Base-by-base conservation (phyloP, 2,888 invertebrate species). In the Schizaphis graminum region DNA sequence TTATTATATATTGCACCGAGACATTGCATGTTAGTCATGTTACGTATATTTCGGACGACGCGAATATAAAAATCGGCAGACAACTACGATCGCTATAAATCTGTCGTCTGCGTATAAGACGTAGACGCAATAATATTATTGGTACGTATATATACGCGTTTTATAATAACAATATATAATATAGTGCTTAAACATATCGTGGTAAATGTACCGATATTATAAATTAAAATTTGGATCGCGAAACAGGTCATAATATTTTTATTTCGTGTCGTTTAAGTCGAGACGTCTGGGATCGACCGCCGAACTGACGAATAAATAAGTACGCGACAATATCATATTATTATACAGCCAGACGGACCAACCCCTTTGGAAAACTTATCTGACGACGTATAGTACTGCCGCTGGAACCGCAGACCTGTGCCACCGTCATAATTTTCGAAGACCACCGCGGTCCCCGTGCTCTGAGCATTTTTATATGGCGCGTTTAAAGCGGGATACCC, bases 321-420 rank as follows among this genome's bases (percentile, higher is more conserved):
- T 90, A 49, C 61, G 28, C 16, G 41, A 85, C 85, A 21, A 56
- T 44, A 67, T 35, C 21, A 53, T 47, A 53, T 77, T 49, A 49
- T 53, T 77, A 47, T 35, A 7, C n/a, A 49, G 41, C 49, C 61
- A 90, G 91, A 77, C 91, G 49, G 77, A 28, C 53, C 91, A 91
- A 84, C 91, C 91, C 91, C 77, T 91, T 91, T 90, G 47, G 16
- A n/a, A 90, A 90, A 77, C 77, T 77, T 77, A 77, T 77, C 77
- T 35, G n/a, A 35, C 21, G 21, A 16, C n/a, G 67, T n/a, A n/a
- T n/a, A n/a, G 67, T n/a, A n/a, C 67, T n/a, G 77, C 35, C 2
- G 77, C 77, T 21, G 35, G 77, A 77, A 24, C 26, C 44, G 47
- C 28, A 47, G 11, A 47, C 44, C 85, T 28, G 67, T 35, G 77